phyloP scores from a whole-genome alignment of 2,888 invertebrate genomes.

The Epistrophella euchroma region DNA sequence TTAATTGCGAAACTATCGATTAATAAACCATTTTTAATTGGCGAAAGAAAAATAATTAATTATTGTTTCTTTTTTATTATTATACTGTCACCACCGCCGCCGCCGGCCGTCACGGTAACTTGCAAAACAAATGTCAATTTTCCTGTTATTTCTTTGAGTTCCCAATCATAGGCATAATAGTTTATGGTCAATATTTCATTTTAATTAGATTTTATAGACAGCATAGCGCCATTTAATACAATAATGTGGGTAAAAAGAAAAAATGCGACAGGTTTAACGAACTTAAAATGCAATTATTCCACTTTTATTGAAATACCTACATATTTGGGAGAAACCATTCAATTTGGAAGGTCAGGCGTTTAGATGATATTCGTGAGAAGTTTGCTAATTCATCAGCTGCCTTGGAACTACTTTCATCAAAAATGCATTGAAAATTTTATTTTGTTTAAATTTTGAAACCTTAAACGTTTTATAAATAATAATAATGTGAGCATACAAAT shows the following conservation, averaged over 20 bases:
- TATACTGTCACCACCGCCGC: background rate
- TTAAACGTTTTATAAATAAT: background rate
- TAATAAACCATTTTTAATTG: slow-evolving; percentile 60
- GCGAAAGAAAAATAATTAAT: slow-evolving; percentile 28
- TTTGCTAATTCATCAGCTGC: background rate
- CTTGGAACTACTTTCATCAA: too few relatives aligned
- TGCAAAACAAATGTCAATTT: slow-evolving; percentile 13
- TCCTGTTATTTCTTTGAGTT: slow-evolving; percentile 23
- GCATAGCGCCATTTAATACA: background rate
- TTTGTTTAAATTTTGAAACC: background rate
- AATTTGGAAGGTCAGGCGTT: background rate
- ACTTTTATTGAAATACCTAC: background rate
- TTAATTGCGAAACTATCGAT: slow-evolving; percentile 54
- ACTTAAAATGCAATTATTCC: background rate
- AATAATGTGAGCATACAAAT: too few relatives aligned
- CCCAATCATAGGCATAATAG: background rate
- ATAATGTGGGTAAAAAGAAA: slow-evolving; percentile 8
- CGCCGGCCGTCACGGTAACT: background rate
- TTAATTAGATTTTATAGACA: slow-evolving; percentile 16
- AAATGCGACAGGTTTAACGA: background rate
- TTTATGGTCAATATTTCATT: background rate
- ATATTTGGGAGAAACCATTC: background rate
- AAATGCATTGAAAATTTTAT: slow-evolving; percentile 4
- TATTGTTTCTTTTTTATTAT: background rate
- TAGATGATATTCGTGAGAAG: slow-evolving; percentile 3